Conservation (phyloP, 2,888 invertebrate species). For the Paralinhomoeus sp. region DNA sequence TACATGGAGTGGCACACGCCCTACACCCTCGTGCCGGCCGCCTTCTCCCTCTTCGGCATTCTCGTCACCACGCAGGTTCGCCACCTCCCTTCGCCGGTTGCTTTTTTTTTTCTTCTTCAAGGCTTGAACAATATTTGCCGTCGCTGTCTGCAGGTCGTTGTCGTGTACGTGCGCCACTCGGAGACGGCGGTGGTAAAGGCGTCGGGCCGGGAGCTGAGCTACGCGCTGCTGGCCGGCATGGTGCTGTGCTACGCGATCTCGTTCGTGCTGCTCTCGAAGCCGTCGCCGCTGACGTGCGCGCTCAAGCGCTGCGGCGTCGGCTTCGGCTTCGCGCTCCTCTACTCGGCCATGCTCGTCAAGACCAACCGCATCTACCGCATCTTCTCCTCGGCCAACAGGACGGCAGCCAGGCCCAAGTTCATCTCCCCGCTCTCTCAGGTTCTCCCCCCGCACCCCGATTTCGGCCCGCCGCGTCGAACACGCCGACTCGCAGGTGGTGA, state of each 20-base stretch:
- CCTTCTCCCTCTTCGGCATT: slow-evolving; percentile 36
- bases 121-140: no score
- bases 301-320: slow-evolving; percentile 36
- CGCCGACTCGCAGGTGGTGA: slow-evolving; percentile 25
- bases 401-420: slow-evolving; percentile 37
- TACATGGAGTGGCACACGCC: slow-evolving; percentile 40
- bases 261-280: slow-evolving; percentile 44
- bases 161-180: slow-evolving; percentile 39
- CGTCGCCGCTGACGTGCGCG: slow-evolving; percentile 42
- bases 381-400: neutral
- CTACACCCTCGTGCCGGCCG: slow-evolving; percentile 42
- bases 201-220: slow-evolving; percentile 48
- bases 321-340: slow-evolving; percentile 47
- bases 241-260: no score
- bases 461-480: no score
- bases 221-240: slow-evolving; percentile 34
- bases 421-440: slow-evolving; percentile 51
- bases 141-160: slow-evolving; percentile 29
- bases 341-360: slow-evolving; percentile 49
- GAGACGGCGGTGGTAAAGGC: slow-evolving; percentile 50
- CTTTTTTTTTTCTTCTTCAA: no score
- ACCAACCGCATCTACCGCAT: slow-evolving; percentile 43
- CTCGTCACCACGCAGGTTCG: slow-evolving; percentile 39
- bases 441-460: no score
- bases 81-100: no score